Base-by-base conservation (phyloP, 2,888 invertebrate genomes). In the Melinopterus prodromus region DNA sequence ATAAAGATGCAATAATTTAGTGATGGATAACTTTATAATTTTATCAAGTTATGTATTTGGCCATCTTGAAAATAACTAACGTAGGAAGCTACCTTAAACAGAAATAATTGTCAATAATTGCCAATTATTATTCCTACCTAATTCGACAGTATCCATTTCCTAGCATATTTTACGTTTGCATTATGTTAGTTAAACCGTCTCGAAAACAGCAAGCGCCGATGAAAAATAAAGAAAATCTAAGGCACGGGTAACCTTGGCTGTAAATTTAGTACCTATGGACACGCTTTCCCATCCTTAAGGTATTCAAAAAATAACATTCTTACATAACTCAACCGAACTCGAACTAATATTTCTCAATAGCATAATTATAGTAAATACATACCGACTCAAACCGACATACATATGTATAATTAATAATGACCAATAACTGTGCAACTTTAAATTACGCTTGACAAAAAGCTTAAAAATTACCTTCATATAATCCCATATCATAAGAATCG, bases 401-500 rank as follows among this genome's bases (percentile, higher is more conserved):
- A 6, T 9, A 9, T 70, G 70, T 70, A 9, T 26, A 26, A 3
- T 26, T 2, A 26, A 26, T 26, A 26, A 26, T 26, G 26, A 26
- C 26, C 26, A 26, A 26, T 26, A 26, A 26, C 26, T 26, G 26
- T 26, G 26, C 26, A 26, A 26, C 26, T 1, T 26, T 26, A 26
- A 26, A 26, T 26, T 26, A 26, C 26, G 26, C 26, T 26, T 26
- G 26, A 26, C 1, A 2, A 26, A 26, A 26, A 26, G 26, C 26
- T 26, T 26, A 26, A 26, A 26, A 26, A 26, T 80, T 87, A 88
- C 88, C 88, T 87, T 87, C 86, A 84, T 85, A 87, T 83, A 88
- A 85, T 86, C 88, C 88, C 88, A 88, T 88, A 85, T 86, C 86
- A 86, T 82, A 79, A 76, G 77, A 38, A 71, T 69, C 75, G 71